phyloP scores from a whole-genome alignment of 1,140 invertebrate genomes.

The Cotesia vestalis region DNA sequence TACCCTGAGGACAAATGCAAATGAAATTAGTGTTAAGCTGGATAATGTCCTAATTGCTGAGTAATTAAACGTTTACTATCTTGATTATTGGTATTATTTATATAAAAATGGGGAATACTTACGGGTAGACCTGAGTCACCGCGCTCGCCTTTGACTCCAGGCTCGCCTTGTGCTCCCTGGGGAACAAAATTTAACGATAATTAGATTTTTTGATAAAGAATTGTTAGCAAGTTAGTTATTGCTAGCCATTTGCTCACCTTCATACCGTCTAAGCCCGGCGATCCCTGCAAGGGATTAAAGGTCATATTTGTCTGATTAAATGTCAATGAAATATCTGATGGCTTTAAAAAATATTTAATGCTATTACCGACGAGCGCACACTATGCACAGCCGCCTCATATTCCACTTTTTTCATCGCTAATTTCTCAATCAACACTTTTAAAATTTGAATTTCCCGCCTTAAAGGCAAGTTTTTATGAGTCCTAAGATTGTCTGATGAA shows the following conservation, averaged over 20 bases:
- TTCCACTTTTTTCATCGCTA: constrained; percentile 15
- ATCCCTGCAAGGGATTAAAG: constrained; percentile 69
- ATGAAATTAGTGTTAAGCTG: constrained; percentile 24
- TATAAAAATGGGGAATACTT: constrained; percentile 63
- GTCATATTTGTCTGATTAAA: constrained; percentile 48
- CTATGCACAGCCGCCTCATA: constrained; percentile 37
- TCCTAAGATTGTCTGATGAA: too few species aligned
- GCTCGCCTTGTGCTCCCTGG: constrained; percentile 90
- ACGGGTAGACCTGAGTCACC: constrained; percentile 91
- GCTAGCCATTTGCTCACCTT: constrained; percentile 67
- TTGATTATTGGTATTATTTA: neutral
- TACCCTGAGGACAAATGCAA: constrained; percentile 76
- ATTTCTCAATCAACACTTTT: constrained; percentile 13
- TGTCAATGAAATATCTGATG: constrained; percentile 27
- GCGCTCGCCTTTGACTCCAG: constrained; percentile 87
- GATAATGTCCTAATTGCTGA: neutral
- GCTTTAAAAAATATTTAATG: constrained; percentile 23
- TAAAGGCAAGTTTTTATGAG: too few species aligned
- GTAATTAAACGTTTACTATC: neutral
- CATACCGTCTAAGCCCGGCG: constrained; percentile 74
- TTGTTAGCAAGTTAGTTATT: neutral
- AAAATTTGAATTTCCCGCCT: too few species aligned
- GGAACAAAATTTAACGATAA: constrained; percentile 48
- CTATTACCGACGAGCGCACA: constrained; percentile 43
- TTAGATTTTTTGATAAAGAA: neutral